Percentiles rank a stretch among this genome's conserved stretches.
These are phyloP conservation scores for Synanthedon myopaeformis DNA, from an alignment of 2,888 invertebrate species.

Conservation along the genomic window DNA sequence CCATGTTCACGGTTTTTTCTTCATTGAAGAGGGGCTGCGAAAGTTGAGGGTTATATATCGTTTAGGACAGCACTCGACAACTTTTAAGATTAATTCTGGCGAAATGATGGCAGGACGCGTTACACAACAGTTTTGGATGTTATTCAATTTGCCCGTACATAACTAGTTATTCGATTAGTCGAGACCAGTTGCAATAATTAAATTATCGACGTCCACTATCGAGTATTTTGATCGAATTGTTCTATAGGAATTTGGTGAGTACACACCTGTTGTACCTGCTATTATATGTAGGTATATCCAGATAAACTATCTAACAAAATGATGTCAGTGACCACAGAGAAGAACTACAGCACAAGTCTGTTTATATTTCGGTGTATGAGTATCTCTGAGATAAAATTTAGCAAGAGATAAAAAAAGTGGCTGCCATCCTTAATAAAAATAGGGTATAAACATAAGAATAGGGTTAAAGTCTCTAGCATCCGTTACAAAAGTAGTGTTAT, in stretches of 20 bases:
- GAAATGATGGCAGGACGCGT: slow-evolving; percentile 13
- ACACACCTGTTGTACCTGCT: too few species aligned
- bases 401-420: too few species aligned
- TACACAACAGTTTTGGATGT: slow-evolving; percentile 4
- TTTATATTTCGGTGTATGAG: too few species aligned
- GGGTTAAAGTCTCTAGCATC: too few species aligned
- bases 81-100: slow-evolving; percentile 12
- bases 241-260: background rate
- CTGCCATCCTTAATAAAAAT: too few species aligned
- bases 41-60: slow-evolving; percentile 35
- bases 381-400: too few species aligned
- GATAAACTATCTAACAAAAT: too few species aligned
- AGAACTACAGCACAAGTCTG: too few species aligned
- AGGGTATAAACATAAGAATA: too few species aligned
- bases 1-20: slow-evolving; percentile 29
- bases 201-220: background rate
- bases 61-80: slow-evolving; percentile 18
- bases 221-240: background rate
- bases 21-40: slow-evolving; percentile 19
- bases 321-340: too few species aligned
- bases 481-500: too few species aligned
- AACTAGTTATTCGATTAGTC: background rate
- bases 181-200: background rate
- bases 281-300: too few species aligned
- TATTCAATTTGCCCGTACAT: background rate